Evolutionary conservation across 2,113 vertebrate species (phyloP).

Genomic region (Condylura cristata): DNA sequence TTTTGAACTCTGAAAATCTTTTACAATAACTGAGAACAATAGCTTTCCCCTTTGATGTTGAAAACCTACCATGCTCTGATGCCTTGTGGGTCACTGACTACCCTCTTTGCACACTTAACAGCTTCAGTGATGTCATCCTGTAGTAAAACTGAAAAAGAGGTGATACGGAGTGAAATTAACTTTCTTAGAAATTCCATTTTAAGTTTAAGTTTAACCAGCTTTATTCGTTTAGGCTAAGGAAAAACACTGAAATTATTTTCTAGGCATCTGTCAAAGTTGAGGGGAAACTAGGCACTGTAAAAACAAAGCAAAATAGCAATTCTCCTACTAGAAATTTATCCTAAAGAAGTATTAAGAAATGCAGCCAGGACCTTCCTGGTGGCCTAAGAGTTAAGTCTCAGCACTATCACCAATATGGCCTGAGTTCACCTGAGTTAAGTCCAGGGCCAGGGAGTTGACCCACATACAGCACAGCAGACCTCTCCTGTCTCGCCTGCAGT

Average conservation of each 20-base stretch:
- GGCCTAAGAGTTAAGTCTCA: no score
- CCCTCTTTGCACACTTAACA: slow-evolving; percentile 65
- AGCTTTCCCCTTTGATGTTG: background rate
- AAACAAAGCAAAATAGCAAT: background rate
- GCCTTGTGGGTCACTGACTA: slow-evolving; percentile 69
- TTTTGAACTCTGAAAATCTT: background rate
- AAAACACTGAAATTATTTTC: background rate
- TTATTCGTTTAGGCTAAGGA: background rate
- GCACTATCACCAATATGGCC: no score
- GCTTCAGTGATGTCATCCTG: slow-evolving; percentile 59
- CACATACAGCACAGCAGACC: no score
- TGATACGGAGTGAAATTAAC: background rate
- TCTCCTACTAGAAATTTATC: background rate
- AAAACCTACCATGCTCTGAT: slow-evolving; percentile 77
- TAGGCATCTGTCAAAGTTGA: background rate
- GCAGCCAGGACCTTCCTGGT: no score
- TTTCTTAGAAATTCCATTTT: background rate
- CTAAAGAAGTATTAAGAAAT: background rate
- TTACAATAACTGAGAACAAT: background rate
- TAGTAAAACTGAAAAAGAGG: slow-evolving; percentile 52
- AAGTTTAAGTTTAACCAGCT: background rate
- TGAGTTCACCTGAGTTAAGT: no score
- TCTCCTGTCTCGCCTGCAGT: no score
- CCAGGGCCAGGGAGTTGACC: no score
- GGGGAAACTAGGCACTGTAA: no score